phyloP scores from a whole-genome alignment of 2,113 vertebrate species.

The Ageneiosus marmoratus region DNA sequence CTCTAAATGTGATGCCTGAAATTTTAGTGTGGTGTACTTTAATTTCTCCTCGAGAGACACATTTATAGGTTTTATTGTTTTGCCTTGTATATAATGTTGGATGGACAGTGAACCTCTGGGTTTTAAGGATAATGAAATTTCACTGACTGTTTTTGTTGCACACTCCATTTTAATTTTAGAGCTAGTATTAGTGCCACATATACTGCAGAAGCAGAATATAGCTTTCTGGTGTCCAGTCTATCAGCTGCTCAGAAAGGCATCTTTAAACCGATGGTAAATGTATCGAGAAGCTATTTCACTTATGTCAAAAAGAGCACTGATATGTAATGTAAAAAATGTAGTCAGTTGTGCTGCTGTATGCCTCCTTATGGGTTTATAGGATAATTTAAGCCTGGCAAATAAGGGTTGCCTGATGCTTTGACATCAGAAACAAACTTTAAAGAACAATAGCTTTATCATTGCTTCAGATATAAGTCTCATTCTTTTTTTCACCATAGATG shows the following conservation, averaged over 20 bases:
- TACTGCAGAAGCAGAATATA: conserved; percentile 57
- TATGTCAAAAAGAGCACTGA: neutral
- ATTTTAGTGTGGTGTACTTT: conserved; percentile 48
- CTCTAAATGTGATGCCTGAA: conserved; percentile 1
- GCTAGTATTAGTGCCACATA: conserved; percentile 58
- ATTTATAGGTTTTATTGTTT: conserved; percentile 53
- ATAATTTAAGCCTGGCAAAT: conserved; percentile 36
- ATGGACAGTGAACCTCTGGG: conserved; percentile 65
- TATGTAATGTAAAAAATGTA: conserved; percentile 6
- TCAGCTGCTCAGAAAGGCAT: conserved; percentile 50
- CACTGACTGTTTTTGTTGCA: conserved; percentile 61
- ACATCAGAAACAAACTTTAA: neutral
- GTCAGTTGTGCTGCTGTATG: conserved; percentile 55
- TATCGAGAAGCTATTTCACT: conserved; percentile 19
- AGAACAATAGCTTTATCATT: conserved; percentile 57
- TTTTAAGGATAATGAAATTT: conserved; percentile 59
- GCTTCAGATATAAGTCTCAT: conserved; percentile 36
- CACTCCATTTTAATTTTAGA: conserved; percentile 59
- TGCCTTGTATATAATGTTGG: conserved; percentile 66
- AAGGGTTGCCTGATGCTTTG: neutral
- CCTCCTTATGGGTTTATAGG: conserved; percentile 35
- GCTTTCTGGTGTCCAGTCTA: conserved; percentile 50
- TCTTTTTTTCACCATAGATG: conserved; percentile 15
- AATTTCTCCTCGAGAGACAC: conserved; percentile 44
- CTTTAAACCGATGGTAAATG: conserved; percentile 39